Percentiles rank a stretch among this genome's conserved stretches.
Evolutionary conservation across 2,797 vertebrate species (phyloP).

Genomic region (Gymnopithys bicolor): DNA sequence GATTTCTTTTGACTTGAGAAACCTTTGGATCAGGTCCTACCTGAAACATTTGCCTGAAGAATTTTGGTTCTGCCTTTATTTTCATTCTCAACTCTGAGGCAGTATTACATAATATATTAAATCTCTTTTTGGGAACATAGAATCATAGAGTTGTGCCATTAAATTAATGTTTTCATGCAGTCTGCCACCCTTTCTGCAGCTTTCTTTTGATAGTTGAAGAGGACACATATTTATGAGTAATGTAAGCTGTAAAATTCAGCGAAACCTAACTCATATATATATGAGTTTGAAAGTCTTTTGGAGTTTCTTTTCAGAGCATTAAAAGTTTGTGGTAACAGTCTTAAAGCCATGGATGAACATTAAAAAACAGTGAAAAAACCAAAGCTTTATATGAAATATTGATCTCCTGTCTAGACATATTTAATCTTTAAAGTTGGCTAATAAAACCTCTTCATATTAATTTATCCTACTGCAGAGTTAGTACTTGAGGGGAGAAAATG

Average conservation of each 20-base stretch:
- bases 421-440: conserved; percentile 34
- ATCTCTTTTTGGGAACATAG: background rate
- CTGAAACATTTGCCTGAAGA: background rate
- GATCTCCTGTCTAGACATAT: conserved; percentile 39
- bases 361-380: background rate
- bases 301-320: background rate
- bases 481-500: background rate
- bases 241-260: background rate
- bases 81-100: background rate
- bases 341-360: background rate
- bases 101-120: background rate
- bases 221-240: background rate
- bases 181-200: background rate
- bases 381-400: conserved; percentile 28
- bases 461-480: background rate
- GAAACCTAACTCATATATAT: background rate
- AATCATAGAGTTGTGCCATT: background rate
- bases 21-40: background rate
- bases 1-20: background rate
- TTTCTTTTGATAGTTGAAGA: background rate
- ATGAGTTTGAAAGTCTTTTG: background rate
- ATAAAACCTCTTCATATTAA: conserved; percentile 25
- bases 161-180: background rate
- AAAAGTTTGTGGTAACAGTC: background rate
- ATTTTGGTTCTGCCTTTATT: background rate